Conservation (phyloP, 2,888 invertebrate genomes). For the Congeria kusceri region DNA sequence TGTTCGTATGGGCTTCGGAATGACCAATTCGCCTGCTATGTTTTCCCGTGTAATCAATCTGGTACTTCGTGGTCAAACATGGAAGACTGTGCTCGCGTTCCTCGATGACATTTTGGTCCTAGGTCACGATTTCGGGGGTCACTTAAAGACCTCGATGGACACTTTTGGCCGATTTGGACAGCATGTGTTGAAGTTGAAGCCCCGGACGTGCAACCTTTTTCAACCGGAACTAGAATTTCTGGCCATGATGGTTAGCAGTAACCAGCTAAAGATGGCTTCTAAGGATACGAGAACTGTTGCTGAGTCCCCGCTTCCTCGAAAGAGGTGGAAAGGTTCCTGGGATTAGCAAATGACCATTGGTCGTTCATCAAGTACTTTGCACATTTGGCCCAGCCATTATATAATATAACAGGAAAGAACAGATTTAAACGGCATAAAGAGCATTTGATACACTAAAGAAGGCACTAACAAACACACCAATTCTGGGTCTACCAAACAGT, state of each 20-base stretch:
- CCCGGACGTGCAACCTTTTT: too few species aligned
- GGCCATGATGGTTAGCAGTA: constrained; percentile 27
- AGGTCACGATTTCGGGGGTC: too few species aligned
- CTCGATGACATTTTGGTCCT: too few species aligned
- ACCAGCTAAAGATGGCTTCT: constrained; percentile 29
- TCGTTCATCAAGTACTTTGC: constrained; percentile 44
- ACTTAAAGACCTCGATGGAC: too few species aligned
- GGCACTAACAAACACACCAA: constrained; percentile 29
- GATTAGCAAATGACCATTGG: constrained; percentile 60
- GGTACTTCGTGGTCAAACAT: too few species aligned
- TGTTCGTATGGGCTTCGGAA: too few species aligned
- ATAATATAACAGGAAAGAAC: constrained; percentile 47
- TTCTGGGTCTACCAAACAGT: constrained; percentile 46
- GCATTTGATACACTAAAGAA: constrained; percentile 33
- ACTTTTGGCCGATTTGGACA: too few species aligned
- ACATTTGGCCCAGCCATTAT: constrained; percentile 39
- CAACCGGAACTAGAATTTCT: constrained; percentile 53
- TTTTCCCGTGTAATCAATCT: too few species aligned
- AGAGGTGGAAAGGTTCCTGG: constrained; percentile 58
- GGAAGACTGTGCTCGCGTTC: too few species aligned
- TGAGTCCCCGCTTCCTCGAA: constrained; percentile 32
- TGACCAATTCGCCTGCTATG: too few species aligned
- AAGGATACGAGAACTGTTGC: constrained; percentile 17
- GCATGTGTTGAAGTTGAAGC: too few species aligned
- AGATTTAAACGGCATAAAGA: constrained; percentile 23